Conservation (phyloP, 92 coral and sea anemone species). For the Plumapathes pennacea region DNA sequence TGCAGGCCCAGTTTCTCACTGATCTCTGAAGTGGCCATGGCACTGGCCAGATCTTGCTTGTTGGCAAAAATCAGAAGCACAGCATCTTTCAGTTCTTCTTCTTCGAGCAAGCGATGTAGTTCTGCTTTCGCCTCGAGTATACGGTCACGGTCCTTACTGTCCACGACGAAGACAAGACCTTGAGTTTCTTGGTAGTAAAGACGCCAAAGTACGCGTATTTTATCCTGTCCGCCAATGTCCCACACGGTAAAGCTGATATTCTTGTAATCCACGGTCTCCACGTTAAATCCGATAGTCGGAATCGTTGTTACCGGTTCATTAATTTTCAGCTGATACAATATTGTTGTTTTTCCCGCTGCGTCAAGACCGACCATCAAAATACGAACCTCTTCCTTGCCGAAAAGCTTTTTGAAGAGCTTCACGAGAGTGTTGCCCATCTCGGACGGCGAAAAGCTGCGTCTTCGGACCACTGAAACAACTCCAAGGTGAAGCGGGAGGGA, state of each 20-base stretch:
- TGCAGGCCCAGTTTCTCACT: constrained; percentile 87
- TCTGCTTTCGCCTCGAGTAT: constrained; percentile 89
- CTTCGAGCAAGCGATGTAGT: constrained; percentile 78
- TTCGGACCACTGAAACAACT: constrained; percentile 3
- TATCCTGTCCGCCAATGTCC: constrained; percentile 99
- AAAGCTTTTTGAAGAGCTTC: constrained; percentile 74
- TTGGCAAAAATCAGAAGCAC: constrained; percentile 93
- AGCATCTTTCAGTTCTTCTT: constrained; percentile 91
- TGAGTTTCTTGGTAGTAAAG: constrained; percentile 96
- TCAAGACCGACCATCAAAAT: constrained; percentile 98
- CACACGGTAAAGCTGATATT: constrained; percentile 96
- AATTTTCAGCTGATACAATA: constrained; percentile 87
- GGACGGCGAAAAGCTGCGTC: neutral
- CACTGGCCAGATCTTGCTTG: constrained; percentile 88
- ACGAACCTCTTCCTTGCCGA: constrained; percentile 93
- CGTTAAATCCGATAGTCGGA: constrained; percentile 98
- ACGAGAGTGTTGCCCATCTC: constrained; percentile 90
- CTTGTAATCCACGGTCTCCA: constrained; percentile 96
- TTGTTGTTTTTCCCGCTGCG: constrained; percentile 98
- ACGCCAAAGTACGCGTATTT: constrained; percentile 93
- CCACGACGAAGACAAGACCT: constrained; percentile 93
- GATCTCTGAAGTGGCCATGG: constrained; percentile 83
- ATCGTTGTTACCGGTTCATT: constrained; percentile 93
- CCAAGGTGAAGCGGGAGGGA: neutral
- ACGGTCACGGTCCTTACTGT: constrained; percentile 90